Conservation (phyloP, 2,113 vertebrate species). For the Chaetodon trifascialis region DNA sequence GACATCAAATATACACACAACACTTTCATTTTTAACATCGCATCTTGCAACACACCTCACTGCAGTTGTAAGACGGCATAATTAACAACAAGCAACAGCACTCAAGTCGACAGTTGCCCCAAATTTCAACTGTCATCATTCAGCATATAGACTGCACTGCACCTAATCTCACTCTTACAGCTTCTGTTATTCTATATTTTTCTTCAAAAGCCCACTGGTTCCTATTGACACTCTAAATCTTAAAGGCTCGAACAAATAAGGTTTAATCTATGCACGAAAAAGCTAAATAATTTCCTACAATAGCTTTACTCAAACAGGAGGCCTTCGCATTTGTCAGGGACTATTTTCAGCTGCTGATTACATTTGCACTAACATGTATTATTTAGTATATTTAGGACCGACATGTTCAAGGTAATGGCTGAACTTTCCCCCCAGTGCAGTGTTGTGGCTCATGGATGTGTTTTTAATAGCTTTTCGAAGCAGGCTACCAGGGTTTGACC, state of each 20-base stretch:
- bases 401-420: not conserved
- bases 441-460: not conserved
- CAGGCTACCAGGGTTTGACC: not conserved
- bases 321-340: not conserved
- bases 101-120: not conserved
- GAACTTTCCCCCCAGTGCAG: not conserved
- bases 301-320: not conserved
- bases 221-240: not conserved
- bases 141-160: not conserved
- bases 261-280: not conserved
- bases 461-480: constrained; percentile 10
- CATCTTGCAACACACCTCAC: not conserved
- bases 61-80: constrained; percentile 21
- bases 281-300: not conserved
- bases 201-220: not conserved
- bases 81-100: constrained; percentile 35
- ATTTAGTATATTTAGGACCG: not conserved
- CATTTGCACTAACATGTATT: not conserved
- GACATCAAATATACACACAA: constrained; percentile 31
- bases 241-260: not conserved
- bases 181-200: not conserved
- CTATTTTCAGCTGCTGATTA: not conserved
- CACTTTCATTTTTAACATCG: constrained; percentile 40
- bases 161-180: not conserved
- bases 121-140: constrained; percentile 16